These are phyloP conservation scores for Bellardia bayeri DNA, from an alignment of 2,888 invertebrate species.

Conservation along the genomic window DNA sequence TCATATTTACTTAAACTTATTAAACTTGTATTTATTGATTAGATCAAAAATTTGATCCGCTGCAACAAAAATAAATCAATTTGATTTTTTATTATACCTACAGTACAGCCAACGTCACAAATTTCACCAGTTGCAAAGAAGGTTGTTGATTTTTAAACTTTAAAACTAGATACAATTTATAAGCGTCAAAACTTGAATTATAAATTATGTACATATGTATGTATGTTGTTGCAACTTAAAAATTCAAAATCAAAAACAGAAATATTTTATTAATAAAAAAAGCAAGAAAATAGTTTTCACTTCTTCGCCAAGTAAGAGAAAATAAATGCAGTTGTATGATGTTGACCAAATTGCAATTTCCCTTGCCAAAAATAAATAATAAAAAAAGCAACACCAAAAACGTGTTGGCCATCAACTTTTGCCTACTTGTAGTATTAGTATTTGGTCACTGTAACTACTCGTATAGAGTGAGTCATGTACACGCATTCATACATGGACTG, in stretches of 20 bases:
- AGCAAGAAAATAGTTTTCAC: conserved; percentile 17
- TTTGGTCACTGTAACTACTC: conserved; percentile 46
- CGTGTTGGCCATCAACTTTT: conserved; percentile 33
- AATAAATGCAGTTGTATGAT: conserved; percentile 11
- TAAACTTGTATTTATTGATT: no score
- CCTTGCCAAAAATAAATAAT: conserved; percentile 23
- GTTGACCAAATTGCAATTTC: conserved; percentile 42
- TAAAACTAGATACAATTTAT: no score
- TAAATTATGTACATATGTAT: no score
- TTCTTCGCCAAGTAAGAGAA: conserved; percentile 22
- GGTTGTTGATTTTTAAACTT: no score
- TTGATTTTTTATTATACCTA: no score
- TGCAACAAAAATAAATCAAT: no score
- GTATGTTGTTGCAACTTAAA: neutral
- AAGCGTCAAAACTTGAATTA: no score
- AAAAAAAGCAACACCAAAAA: conserved; percentile 23
- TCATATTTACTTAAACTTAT: no score
- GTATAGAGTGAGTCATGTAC: conserved; percentile 31
- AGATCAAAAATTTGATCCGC: no score
- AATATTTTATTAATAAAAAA: neutral
- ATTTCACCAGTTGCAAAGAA: no score
- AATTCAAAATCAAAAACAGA: conserved; percentile 7
- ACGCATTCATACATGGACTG: neutral
- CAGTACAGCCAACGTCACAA: no score
- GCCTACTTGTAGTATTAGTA: neutral